phyloP scores from a whole-genome alignment of 2,113 vertebrate genomes.

The Triplophysa tibetana region DNA sequence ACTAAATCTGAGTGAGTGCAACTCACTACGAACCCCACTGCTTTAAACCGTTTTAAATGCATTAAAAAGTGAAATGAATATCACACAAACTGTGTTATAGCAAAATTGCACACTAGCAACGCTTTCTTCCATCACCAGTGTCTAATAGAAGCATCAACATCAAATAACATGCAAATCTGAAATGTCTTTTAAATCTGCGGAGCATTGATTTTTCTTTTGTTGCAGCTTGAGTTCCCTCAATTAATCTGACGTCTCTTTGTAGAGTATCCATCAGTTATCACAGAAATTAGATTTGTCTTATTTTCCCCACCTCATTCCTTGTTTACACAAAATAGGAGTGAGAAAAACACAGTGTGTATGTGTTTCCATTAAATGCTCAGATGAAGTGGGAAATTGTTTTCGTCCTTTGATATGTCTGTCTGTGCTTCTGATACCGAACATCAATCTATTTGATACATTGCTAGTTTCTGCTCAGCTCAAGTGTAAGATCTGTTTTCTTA shows the following conservation, averaged over 20 bases:
- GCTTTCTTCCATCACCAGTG: background rate
- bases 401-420: slow-evolving; percentile 1
- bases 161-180: background rate
- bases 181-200: background rate
- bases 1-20: too few species aligned
- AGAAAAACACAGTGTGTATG: background rate
- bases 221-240: background rate
- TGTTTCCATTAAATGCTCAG: background rate
- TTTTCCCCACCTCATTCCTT: background rate
- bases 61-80: background rate
- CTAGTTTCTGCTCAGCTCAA: slow-evolving; percentile 10
- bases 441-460: slow-evolving; percentile 10
- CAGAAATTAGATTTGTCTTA: background rate
- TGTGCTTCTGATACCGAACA: background rate
- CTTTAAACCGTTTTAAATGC: background rate
- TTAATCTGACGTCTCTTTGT: slow-evolving; percentile 2
- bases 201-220: background rate
- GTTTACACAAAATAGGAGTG: background rate
- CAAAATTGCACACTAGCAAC: background rate
- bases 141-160: too few species aligned
- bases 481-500: background rate
- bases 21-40: background rate
- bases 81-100: background rate
- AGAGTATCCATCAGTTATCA: background rate
- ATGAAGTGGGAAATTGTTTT: background rate